phyloP scores from a whole-genome alignment of 2,113 vertebrate species.

The Eptesicus fuscus region DNA sequence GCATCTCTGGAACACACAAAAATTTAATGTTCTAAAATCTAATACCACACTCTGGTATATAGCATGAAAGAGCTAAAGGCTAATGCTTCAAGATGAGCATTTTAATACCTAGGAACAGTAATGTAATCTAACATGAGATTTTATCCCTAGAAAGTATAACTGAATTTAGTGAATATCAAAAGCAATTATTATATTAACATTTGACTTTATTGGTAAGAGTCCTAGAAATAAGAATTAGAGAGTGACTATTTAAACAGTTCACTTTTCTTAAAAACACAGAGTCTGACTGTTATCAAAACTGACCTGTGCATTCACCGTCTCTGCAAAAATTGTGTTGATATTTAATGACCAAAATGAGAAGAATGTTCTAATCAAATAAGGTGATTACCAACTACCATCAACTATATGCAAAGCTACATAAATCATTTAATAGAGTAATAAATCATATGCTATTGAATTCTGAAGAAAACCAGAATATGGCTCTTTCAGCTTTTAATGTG shows the following conservation, averaged over 20 bases:
- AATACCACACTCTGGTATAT: neutral
- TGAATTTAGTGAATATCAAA: neutral
- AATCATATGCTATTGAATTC: slow-evolving; percentile 6
- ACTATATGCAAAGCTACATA: neutral
- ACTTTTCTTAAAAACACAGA: neutral
- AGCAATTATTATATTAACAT: neutral
- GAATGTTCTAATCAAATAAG: slow-evolving; percentile 5
- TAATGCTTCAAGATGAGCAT: neutral
- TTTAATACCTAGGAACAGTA: neutral
- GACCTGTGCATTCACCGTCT: neutral
- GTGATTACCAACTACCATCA: neutral
- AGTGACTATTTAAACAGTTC: neutral
- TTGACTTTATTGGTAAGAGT: neutral
- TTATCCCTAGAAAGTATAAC: neutral
- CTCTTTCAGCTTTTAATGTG: slow-evolving; percentile 26
- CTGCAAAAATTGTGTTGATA: slow-evolving; percentile 18
- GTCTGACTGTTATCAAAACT: neutral
- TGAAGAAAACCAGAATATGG: slow-evolving; percentile 18
- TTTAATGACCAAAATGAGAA: slow-evolving; percentile 23
- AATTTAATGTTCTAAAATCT: neutral
- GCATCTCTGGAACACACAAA: neutral
- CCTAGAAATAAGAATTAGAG: slow-evolving; percentile 20
- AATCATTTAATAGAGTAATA: slow-evolving; percentile 9
- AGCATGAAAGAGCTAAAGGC: neutral
- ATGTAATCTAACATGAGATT: neutral